phyloP scores from a whole-genome alignment of 2,113 vertebrate species.

The Notechis scutatus region DNA sequence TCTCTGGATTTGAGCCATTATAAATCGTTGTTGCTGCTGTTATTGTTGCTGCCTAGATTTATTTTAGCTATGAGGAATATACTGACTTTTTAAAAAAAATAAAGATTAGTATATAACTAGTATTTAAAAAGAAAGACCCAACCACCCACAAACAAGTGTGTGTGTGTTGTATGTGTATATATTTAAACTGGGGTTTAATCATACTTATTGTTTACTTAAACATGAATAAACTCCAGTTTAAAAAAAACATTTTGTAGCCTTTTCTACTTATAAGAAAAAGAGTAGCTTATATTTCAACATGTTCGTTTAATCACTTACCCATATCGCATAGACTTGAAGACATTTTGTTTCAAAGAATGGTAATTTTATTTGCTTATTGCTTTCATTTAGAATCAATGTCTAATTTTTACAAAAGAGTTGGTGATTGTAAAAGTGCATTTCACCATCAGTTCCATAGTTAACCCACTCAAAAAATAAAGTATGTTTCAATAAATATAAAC shows the following conservation, averaged over 20 bases:
- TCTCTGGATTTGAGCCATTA: not conserved
- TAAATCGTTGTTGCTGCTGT: not conserved
- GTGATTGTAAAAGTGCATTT: not conserved
- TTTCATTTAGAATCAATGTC: not conserved
- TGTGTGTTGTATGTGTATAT: not conserved
- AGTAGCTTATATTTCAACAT: not conserved
- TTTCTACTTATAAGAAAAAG: not conserved
- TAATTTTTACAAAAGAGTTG: conserved; percentile 31
- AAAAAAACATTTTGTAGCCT: not conserved
- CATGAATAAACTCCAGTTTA: not conserved
- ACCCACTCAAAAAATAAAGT: not conserved
- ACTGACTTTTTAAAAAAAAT: not conserved
- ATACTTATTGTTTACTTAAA: not conserved
- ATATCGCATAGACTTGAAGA: not conserved
- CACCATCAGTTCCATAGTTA: not conserved
- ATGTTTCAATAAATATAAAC: not conserved
- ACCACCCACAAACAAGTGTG: not conserved
- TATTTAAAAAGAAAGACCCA: not conserved
- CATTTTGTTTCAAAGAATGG: not conserved
- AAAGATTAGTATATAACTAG: not conserved
- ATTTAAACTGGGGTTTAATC: not conserved
- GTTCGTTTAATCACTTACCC: not conserved
- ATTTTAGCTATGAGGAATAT: not conserved
- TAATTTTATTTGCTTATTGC: not conserved
- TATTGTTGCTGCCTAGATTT: not conserved